Evolutionary conservation across 2,113 vertebrate species (phyloP).

Genomic region (Phalacrocorax pelagicus): DNA sequence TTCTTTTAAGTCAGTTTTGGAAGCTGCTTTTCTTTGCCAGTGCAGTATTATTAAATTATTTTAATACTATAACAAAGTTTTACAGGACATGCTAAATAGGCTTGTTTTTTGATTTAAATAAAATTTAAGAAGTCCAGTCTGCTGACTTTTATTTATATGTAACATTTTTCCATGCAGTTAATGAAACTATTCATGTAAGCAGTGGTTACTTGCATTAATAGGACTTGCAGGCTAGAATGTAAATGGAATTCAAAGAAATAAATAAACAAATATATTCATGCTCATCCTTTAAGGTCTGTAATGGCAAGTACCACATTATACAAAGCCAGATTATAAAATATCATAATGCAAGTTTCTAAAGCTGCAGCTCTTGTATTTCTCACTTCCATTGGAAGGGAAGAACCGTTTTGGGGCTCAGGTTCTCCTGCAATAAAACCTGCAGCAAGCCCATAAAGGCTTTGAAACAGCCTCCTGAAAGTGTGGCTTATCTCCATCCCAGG

Average conservation of each 20-base stretch:
- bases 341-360: not conserved
- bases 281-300: constrained; percentile 14
- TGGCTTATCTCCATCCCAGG: not conserved
- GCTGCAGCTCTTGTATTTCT: not conserved
- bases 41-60: not conserved
- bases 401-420: fast-evolving
- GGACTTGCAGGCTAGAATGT: not conserved
- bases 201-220: not conserved
- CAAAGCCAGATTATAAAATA: constrained; percentile 1
- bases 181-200: constrained; percentile 18
- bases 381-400: not conserved
- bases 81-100: constrained; percentile 18
- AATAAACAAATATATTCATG: not conserved
- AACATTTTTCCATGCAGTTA: constrained; percentile 11
- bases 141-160: constrained; percentile 10
- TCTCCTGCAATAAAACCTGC: not conserved
- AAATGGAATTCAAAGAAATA: constrained; percentile 35
- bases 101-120: not conserved
- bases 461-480: not conserved
- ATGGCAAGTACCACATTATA: not conserved
- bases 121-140: constrained; percentile 1
- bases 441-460: not conserved
- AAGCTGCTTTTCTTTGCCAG: not conserved
- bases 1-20: not conserved
- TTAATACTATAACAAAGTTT: not conserved